Base-by-base conservation (phyloP, 2,888 invertebrate species). In the Acronicta alni region DNA sequence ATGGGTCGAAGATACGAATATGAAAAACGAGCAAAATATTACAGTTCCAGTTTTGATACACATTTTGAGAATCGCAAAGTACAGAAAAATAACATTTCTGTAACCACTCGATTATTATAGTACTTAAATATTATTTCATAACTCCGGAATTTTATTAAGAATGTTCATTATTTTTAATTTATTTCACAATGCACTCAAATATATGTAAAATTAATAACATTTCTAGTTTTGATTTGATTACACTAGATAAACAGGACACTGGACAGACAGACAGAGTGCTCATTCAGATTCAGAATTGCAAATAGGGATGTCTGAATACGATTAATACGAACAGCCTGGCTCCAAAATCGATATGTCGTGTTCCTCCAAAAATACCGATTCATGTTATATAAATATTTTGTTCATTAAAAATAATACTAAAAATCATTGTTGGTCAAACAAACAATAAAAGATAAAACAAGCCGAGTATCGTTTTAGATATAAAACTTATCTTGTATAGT, bases 1-100 rank as follows among this genome's bases (percentile, higher is more conserved):
- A 63, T 89, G 93, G 18, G 90, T 89, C 51, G 89, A 80, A 18
- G 89, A 88, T 35, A 83, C 87, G 51, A 78, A 72, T 47, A 84
- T 30, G 54, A 89, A 76, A 57, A 88, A 70, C 43, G 80, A 84
- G 59, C 78, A 86, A 70, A 88, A 83, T 69, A 91, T 59, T 71
- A 89, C 66, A 79, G 89, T 70, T 69, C 82, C 57, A 69, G 80
- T 72, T 83, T 84, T 88, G 53, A 60, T 78, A 78, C 65, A 88
- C 93, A 93, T 93, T 84, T 87, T 89, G 84, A 79, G 65, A 59
- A 61, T 67, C 59, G 63, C 41, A n/a, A 20, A 46, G 37, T 57
- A 67, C 57, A 64, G 20, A 54, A 63, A 70, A 69, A 68, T 59
- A 71, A 62, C 76, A 78, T 78, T 67, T 77, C 63, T 69, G 32